Evolutionary conservation across 2,888 invertebrate genomes (phyloP), one percentile per base, ranked within the genome.

Genomic region (Graphium colonna): DNA sequence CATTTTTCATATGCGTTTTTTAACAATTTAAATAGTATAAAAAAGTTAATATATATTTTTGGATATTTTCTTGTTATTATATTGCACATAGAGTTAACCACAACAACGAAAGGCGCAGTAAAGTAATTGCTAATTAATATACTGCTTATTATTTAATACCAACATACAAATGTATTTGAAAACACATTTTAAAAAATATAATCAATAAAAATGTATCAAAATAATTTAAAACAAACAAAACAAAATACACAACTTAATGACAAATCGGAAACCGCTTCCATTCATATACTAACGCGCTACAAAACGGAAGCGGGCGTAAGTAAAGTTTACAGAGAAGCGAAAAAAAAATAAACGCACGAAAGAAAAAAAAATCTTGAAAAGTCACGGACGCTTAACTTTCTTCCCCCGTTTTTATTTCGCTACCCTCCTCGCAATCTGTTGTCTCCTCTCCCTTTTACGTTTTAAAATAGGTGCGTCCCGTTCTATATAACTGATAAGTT

Each of bases 371-470:
- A 86, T 84, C 86, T 88, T 88, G 82, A 85, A 88, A 89, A 89
- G 90, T 90, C 90, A 90, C 89, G 89, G 90, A 84, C 86, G 89
- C 88, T 90, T 90, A 90, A 89, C 89, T 90, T 88, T 86, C 80
- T 82, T 86, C 89, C 88, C 33, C 88, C 88, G 78, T 84, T 87
- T 88, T 88, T 88, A 89, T 88, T 88, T 82, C 86, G 76, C 77
- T 85, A 86, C 88, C 86, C 85, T 77, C 79, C 75, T 73, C 75
- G 72, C 77, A 73, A 67, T 71, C 65, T 60, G 64, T 60, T 73
- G 71, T 75, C 75, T 62, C 74, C 61, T 71, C 65, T 70, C 66
- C 57, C 58, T 64, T 69, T 58, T 55, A 60, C 65, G 60, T 64
- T 56, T 64, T 62, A 62, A 65, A 68, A 71, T 72, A 69, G 66